Conservation (phyloP, 1,140 invertebrate species). For the Cryptotermes secundus region DNA sequence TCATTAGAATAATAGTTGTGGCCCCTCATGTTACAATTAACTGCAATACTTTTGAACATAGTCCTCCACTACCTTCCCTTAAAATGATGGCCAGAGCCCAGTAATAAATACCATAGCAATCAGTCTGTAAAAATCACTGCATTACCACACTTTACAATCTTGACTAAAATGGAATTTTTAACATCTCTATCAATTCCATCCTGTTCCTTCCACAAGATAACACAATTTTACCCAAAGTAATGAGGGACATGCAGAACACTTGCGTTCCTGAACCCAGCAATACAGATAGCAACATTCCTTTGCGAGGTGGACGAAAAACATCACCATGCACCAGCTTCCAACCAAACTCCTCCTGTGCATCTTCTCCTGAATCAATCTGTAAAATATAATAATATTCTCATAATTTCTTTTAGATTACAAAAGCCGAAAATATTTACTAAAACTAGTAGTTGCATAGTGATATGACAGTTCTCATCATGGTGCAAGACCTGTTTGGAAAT, state of each 20-base stretch:
- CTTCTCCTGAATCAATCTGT: slow-evolving; percentile 90
- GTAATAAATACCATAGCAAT: no score
- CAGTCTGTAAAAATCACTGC: no score
- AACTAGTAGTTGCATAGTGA: not conserved
- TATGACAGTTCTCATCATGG: not conserved
- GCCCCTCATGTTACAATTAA: no score
- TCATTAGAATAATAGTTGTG: no score
- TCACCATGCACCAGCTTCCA: slow-evolving; percentile 98
- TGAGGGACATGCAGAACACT: slow-evolving; percentile 69
- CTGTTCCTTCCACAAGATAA: no score
- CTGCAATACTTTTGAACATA: no score
- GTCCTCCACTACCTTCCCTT: no score
- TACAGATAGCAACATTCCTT: slow-evolving; percentile 94
- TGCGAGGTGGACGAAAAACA: slow-evolving; percentile 92
- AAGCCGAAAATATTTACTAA: not conserved
- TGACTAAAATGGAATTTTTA: not conserved
- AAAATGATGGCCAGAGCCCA: no score
- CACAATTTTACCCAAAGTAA: slow-evolving; percentile 55
- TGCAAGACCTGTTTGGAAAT: not conserved
- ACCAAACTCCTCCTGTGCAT: slow-evolving; percentile 98
- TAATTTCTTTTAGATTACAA: not conserved
- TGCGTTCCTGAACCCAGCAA: slow-evolving; percentile 94
- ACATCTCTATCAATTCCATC: not conserved
- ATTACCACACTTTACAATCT: not conserved
- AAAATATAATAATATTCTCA: slow-evolving; percentile 40